Evolutionary conservation across 2,113 vertebrate species (phyloP).

Genomic region (Mus spicilegus): DNA sequence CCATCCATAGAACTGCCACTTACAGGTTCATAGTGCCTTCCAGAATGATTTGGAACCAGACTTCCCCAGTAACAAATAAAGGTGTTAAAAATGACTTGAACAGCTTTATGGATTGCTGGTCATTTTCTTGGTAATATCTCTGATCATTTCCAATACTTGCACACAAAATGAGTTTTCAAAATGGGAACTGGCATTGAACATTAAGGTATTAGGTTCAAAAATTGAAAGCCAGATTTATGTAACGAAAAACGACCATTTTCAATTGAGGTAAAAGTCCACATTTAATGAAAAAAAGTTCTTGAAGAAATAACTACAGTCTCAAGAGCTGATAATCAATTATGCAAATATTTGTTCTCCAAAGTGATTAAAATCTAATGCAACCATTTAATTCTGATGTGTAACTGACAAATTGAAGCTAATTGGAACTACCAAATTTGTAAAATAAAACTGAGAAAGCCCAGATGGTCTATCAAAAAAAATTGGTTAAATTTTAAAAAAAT

Average conservation of each 20-base stretch:
- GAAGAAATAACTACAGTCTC: slow-evolving; percentile 28
- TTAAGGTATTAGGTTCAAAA: slow-evolving; percentile 66
- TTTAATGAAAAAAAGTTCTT: slow-evolving; percentile 61
- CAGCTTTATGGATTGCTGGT: slow-evolving; percentile 59
- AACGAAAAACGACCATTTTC: slow-evolving; percentile 45
- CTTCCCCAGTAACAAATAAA: slow-evolving; percentile 46
- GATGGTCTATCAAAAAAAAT: slow-evolving; percentile 18
- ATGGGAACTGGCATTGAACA: slow-evolving; percentile 66
- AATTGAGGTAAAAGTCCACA: slow-evolving; percentile 37
- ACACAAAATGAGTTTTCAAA: slow-evolving; percentile 72
- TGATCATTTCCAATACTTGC: slow-evolving; percentile 69
- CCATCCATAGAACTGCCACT: not conserved
- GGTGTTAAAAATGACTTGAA: slow-evolving; percentile 30
- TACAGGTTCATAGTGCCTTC: not conserved
- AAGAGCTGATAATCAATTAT: slow-evolving; percentile 58
- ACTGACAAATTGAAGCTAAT: slow-evolving; percentile 59
- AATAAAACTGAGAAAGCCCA: slow-evolving; percentile 34
- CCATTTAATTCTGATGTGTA: slow-evolving; percentile 56
- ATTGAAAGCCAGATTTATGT: slow-evolving; percentile 68
- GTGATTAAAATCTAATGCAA: slow-evolving; percentile 63
- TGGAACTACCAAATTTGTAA: slow-evolving; percentile 33
- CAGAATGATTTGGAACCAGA: slow-evolving; percentile 46
- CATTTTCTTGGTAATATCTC: slow-evolving; percentile 67
- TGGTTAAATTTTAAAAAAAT: not conserved
- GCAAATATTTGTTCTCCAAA: slow-evolving; percentile 62